Evolutionary conservation across 37 sponge, comb jelly and placozoan species (phyloP), one percentile per base, ranked within the genome.

Genomic region (Axinella damicornis): DNA sequence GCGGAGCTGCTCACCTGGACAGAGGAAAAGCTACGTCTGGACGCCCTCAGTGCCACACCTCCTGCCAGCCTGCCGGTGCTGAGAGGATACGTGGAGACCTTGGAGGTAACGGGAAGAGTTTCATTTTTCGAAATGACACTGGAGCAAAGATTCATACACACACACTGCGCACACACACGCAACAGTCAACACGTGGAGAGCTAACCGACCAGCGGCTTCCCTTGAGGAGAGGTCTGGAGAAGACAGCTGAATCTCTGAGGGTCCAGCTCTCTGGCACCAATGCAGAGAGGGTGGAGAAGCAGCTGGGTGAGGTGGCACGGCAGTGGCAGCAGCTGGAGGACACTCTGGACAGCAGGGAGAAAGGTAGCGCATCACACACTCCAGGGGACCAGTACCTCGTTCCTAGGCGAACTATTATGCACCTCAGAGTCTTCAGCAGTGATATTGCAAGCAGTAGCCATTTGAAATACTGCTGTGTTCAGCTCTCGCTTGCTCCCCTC

Each of bases 1-100:
- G 46, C 67, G 30, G 33, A 54, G 21, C 36, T 85, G 70, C 21
- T 71, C 5, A 36, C 69, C 69, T 85, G 86, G 86, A 20, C 77
- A 21, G 38, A 69, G 36, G 71, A 40, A 71, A 57, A 74, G 28
- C 60, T 85, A 4, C 62, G 65, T 1, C 68, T 57, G 41, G 60
- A 56, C 0, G 39, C 69, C 9, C 71, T 85, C 6, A 28, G 65
- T 58, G 69, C 36, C 28, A 14, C 24, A 5, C 78, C 86, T 17
- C 86, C 86, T 19, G 86, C 78, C 2, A 62, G 77, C 31, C 21
- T 78, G 46, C 63, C 55, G 18, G 19, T 20, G 38, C 25, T 85
- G 27, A 55, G 53, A 72, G 70, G 40, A 2, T 69, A 77, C 24
- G 37, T n/a, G 12, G 62, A 56, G 27, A 33, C 19, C 1, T 6